Evolutionary conservation across 1,140 invertebrate genomes (phyloP).

Genomic region (Adoxophyes honmai): DNA sequence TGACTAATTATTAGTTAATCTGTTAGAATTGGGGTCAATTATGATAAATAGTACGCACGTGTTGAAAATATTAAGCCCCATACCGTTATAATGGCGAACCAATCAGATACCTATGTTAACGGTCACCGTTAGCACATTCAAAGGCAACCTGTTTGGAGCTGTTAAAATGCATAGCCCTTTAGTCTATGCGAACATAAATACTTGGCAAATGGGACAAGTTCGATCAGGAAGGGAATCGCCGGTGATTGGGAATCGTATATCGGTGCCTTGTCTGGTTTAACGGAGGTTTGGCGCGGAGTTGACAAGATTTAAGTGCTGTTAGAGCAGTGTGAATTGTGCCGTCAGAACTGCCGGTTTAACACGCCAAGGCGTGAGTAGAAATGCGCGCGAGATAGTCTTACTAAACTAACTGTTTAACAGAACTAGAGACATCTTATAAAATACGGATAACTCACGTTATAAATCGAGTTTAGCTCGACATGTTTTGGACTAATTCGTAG

Average conservation of each 20-base stretch:
- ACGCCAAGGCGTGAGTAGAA: too few relatives aligned
- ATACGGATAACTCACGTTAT: too few relatives aligned
- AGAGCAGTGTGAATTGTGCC: too few relatives aligned
- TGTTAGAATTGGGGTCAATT: neutral
- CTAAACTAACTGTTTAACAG: too few relatives aligned
- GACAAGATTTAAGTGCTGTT: too few relatives aligned
- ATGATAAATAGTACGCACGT: slow-evolving; percentile 11
- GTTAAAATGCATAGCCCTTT: slow-evolving; percentile 7
- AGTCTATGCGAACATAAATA: neutral
- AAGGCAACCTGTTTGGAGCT: neutral
- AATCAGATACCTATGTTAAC: neutral
- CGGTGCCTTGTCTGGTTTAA: too few relatives aligned
- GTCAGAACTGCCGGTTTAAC: too few relatives aligned
- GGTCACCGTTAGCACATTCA: neutral
- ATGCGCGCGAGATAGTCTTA: too few relatives aligned
- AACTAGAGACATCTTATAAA: too few relatives aligned
- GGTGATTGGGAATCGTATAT: slow-evolving; percentile 1
- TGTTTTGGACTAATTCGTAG: too few relatives aligned
- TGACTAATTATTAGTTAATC: slow-evolving; percentile 8
- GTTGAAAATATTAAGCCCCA: neutral
- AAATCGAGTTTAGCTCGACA: too few relatives aligned
- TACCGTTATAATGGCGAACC: slow-evolving; percentile 4
- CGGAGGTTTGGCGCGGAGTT: too few relatives aligned
- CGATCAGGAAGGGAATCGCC: slow-evolving; percentile 2
- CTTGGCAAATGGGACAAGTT: neutral